A percentile compares a stretch with the other conserved stretches of the same genome.
Conservation (phyloP, 2,113 vertebrate genomes). For the Tragulus kanchil region DNA sequence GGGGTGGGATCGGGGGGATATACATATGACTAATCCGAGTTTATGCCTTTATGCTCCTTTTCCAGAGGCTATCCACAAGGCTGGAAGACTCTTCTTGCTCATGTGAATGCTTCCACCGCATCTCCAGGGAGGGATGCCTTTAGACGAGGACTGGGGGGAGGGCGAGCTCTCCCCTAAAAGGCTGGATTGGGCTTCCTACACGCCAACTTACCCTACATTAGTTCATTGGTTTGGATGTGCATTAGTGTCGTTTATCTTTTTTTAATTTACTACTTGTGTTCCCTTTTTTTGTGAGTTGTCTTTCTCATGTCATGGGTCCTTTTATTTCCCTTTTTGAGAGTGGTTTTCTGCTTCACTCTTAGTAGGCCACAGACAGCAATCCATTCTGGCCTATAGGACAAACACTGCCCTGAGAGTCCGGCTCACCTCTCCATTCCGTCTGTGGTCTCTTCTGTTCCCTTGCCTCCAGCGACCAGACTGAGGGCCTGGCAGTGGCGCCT, state of each 20-base stretch:
- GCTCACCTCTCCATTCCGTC: not conserved
- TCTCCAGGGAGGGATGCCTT: accelerated
- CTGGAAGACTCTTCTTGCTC: accelerated
- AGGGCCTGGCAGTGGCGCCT: not conserved
- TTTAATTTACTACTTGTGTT: not conserved
- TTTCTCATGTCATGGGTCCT: not conserved
- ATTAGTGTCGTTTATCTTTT: not conserved
- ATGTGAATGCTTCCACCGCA: accelerated
- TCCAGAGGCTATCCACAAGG: not conserved
- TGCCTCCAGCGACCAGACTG: not conserved
- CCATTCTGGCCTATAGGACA: not conserved
- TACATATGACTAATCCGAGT: too few species aligned
- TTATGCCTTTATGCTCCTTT: not conserved
- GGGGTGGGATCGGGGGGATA: too few species aligned
- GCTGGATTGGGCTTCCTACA: accelerated
- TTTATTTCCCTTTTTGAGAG: not conserved
- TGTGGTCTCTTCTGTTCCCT: not conserved
- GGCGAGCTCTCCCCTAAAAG: not conserved
- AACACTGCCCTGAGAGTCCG: accelerated
- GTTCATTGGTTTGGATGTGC: not conserved
- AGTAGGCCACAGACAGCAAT: not conserved
- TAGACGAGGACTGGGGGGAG: not conserved
- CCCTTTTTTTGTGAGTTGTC: not conserved
- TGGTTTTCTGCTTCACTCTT: not conserved
- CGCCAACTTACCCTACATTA: not conserved